These are phyloP conservation scores for Cochlearius cochlearius DNA, from an alignment of 2,113 vertebrate species.

Conservation along the genomic window DNA sequence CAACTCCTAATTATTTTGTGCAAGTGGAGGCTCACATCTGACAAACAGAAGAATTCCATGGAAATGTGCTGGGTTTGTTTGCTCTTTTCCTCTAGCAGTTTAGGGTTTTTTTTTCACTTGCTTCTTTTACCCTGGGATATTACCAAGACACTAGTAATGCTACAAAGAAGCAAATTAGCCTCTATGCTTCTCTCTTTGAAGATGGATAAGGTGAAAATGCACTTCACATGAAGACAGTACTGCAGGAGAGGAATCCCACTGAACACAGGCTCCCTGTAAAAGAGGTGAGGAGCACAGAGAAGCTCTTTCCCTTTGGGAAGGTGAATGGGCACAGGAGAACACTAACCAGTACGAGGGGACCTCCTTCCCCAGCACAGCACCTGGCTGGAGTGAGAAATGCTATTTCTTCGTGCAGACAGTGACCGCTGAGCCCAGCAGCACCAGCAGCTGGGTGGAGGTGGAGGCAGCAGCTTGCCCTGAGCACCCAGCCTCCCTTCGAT, in stretches of 20 bases:
- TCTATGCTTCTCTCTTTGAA: not conserved
- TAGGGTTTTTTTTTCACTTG: not conserved
- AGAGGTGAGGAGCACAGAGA: not conserved
- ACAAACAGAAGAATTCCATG: slow-evolving; percentile 14
- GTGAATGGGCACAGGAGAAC: not conserved
- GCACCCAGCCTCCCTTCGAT: not conserved
- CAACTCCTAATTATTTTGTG: slow-evolving; percentile 46
- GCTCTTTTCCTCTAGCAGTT: slow-evolving; percentile 6
- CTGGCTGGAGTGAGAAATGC: not conserved
- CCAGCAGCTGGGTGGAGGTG: not conserved
- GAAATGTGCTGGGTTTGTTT: slow-evolving; percentile 19
- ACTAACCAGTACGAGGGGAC: not conserved
- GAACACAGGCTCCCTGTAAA: not conserved
- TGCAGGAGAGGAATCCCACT: not conserved
- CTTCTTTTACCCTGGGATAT: slow-evolving; percentile 44
- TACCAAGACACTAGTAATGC: slow-evolving; percentile 6
- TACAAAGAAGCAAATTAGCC: slow-evolving; percentile 44
- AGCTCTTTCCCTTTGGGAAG: not conserved
- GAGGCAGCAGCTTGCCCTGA: not conserved
- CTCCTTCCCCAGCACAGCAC: not conserved
- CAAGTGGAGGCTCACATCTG: slow-evolving; percentile 5
- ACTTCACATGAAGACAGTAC: not conserved
- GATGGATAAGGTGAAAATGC: not conserved
- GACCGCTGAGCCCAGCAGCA: not conserved
- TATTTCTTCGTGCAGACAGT: not conserved